These are phyloP conservation scores for Myrmecophaga tridactyla DNA, from an alignment of 2,113 vertebrate genomes.

Conservation along the genomic window DNA sequence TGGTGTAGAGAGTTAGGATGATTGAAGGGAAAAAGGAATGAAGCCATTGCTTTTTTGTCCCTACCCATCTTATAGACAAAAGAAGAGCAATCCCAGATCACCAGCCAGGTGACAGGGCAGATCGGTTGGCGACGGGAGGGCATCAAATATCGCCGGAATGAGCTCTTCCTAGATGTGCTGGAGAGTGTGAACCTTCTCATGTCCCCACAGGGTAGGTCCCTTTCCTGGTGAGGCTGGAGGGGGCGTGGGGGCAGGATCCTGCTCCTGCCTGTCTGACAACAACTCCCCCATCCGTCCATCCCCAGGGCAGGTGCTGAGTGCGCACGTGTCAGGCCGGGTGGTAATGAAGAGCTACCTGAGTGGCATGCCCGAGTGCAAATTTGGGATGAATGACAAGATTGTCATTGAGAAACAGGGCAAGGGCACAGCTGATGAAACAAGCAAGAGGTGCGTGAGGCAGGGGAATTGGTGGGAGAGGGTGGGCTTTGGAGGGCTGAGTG, in stretches of 20 bases:
- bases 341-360: slow-evolving; percentile 99
- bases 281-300: not conserved
- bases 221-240: not conserved
- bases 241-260: not conserved
- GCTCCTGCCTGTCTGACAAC: not conserved
- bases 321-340: slow-evolving; percentile 97
- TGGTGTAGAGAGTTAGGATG: not conserved
- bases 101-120: slow-evolving; percentile 99
- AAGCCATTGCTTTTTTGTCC: not conserved
- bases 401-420: slow-evolving; percentile 99
- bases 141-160: slow-evolving; percentile 99
- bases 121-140: slow-evolving; percentile 99
- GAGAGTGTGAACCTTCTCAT: slow-evolving; percentile 99
- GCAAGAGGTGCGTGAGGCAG: slow-evolving; percentile 82
- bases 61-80: slow-evolving; percentile 88
- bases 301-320: slow-evolving; percentile 97
- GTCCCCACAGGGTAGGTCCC: slow-evolving; percentile 93
- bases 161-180: slow-evolving; percentile 97
- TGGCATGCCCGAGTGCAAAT: slow-evolving; percentile 99
- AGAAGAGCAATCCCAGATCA: slow-evolving; percentile 99
- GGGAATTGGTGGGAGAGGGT: not conserved
- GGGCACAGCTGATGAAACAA: slow-evolving; percentile 95
- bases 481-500: not conserved
- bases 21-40: not conserved
- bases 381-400: slow-evolving; percentile 99